Conservation (phyloP, 2,888 invertebrate species). For the Galerucella pusilla region DNA sequence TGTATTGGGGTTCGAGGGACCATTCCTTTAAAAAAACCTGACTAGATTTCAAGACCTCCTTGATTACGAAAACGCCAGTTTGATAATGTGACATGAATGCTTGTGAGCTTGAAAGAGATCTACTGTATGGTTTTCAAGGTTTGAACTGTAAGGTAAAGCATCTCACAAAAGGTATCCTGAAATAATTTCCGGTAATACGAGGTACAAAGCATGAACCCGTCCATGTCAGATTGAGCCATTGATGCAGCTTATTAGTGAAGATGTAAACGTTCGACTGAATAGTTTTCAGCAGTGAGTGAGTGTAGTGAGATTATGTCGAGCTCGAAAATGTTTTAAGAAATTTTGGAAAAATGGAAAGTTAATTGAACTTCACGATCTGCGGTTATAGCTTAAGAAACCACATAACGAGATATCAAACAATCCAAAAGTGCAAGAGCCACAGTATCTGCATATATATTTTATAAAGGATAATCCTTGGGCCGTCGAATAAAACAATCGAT, state of each 20-base stretch:
- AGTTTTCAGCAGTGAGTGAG: neutral
- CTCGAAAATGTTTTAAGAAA: neutral
- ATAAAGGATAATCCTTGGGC: too few relatives aligned
- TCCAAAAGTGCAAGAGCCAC: neutral
- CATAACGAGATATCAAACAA: neutral
- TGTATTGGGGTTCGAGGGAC: conserved; percentile 5
- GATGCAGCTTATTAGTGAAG: neutral
- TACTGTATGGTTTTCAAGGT: too few relatives aligned
- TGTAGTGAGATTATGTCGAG: neutral
- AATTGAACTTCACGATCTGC: neutral
- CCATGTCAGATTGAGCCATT: neutral
- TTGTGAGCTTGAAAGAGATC: neutral
- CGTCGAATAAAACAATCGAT: too few relatives aligned
- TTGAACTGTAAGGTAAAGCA: neutral
- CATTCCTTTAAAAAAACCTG: neutral
- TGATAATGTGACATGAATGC: neutral
- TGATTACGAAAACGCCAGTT: neutral
- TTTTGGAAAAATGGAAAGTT: neutral
- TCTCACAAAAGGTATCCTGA: neutral
- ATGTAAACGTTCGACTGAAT: neutral
- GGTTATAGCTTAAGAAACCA: neutral
- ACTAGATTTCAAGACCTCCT: conserved; percentile 13
- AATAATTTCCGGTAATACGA: neutral
- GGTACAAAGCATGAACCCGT: neutral
- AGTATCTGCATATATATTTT: too few relatives aligned